Base-by-base conservation (phyloP, 1,140 invertebrate genomes). In the Leptinotarsa defecta region DNA sequence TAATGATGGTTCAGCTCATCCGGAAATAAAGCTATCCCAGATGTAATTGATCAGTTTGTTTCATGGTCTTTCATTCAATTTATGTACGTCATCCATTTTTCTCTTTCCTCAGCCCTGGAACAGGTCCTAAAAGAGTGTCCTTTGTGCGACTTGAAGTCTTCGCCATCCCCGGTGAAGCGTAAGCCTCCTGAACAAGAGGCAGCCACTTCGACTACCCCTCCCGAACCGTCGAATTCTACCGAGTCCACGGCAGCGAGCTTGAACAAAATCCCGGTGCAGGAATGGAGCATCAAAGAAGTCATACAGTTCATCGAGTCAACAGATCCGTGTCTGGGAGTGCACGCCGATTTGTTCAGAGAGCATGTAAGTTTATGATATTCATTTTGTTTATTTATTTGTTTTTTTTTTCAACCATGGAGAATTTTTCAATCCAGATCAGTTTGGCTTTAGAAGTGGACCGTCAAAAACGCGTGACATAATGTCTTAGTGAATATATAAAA, bases 251-350 rank as follows among this genome's bases (percentile, higher is more conserved):
- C 83, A 74, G 80, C 80, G 64, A 80, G 71, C 79, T 81, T 79
- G 74, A 82, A 76, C 78, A 85, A 84, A 78, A 86, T 86, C 63
- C 93, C 95, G 79, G 95, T 95, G 4, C 88, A 89, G 17, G 94
- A 96, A 81, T 98, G 96, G 97, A 91, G 93, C 11, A 95, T 97
- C 71, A 96, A 98, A 85, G 96, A 98, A 84, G 96, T 99, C 48
- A 96, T 98, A 79, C 90, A 92, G 78, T 93, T 95, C 85, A 97
- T 98, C 76, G 92, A 91, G 49, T 90, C 92, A 65, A 91, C 92
- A 24, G 96, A 98, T 87, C 90, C 92, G 48, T 91, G 91, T 19
- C 88, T 98, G 19, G 91, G 91, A 27, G 90, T 92, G 17, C 94
- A 97, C 86, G 93, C 95, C n/a, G 96, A 98, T 85, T 89, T 97